Evolutionary conservation across 2,113 vertebrate species (phyloP).

Genomic region (Suricata suricatta): DNA sequence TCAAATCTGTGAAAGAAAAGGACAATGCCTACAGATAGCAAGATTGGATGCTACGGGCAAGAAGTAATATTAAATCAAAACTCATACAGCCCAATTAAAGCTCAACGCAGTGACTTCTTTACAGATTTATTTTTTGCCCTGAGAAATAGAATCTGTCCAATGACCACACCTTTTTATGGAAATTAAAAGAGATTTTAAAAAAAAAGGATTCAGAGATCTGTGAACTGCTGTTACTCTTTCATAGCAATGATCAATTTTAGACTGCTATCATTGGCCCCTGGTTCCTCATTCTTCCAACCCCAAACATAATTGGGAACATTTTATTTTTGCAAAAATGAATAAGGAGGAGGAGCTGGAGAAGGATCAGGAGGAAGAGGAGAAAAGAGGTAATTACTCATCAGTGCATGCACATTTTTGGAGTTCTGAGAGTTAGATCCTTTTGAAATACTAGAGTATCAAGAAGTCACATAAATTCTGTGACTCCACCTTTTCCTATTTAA

Average conservation of each 20-base stretch:
- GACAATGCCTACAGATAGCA: not conserved
- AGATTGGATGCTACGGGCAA: not conserved
- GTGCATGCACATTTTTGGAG: not conserved
- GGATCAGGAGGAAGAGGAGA: not conserved
- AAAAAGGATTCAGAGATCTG: slow-evolving; percentile 22
- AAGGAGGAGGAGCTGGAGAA: not conserved
- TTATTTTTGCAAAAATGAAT: not conserved
- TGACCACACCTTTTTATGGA: slow-evolving; percentile 56
- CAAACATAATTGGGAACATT: not conserved
- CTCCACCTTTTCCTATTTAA: not conserved
- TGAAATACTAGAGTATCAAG: not conserved
- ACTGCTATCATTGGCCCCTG: slow-evolving; percentile 39
- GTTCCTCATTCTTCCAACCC: slow-evolving; percentile 57
- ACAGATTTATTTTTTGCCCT: not conserved
- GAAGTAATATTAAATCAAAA: slow-evolving; percentile 67
- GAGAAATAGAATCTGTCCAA: slow-evolving; percentile 61
- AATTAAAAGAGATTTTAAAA: slow-evolving; percentile 9
- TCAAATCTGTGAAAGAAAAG: slow-evolving; percentile 3
- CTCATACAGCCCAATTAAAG: slow-evolving; percentile 57
- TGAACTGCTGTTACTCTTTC: slow-evolving; percentile 51
- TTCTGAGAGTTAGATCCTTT: not conserved
- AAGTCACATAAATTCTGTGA: no score
- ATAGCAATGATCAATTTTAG: slow-evolving; percentile 51
- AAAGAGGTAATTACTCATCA: not conserved
- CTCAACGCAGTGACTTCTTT: not conserved